These are phyloP conservation scores for Lepidurus couesii DNA, from an alignment of 1,140 invertebrate genomes.

Conservation along the genomic window DNA sequence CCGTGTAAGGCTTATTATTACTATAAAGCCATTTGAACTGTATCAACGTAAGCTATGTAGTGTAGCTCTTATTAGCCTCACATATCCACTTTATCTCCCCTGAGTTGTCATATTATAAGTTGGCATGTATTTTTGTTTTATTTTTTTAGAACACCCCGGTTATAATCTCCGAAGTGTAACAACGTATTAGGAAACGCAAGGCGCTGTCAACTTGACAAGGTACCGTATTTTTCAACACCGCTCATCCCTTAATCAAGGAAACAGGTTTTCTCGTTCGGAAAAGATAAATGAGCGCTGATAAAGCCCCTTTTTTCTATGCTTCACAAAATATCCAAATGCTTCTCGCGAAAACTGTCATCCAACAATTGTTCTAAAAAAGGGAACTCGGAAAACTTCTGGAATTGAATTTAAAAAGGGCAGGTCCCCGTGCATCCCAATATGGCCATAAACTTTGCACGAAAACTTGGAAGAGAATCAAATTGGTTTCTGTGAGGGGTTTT, in stretches of 20 bases:
- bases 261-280: not conserved
- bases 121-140: not conserved
- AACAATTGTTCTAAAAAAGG: not conserved
- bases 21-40: too few species aligned
- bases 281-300: not conserved
- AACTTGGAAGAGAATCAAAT: conserved; percentile 5
- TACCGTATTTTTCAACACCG: not conserved
- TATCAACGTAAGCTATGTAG: too few species aligned
- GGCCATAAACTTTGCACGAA: not conserved
- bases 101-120: too few species aligned
- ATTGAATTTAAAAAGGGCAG: not conserved
- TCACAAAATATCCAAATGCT: not conserved
- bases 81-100: too few species aligned
- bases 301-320: not conserved
- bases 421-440: not conserved
- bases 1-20: too few species aligned
- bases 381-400: not conserved
- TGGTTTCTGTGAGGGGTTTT: not conserved
- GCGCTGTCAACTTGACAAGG: not conserved
- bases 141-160: not conserved
- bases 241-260: not conserved
- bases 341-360: not conserved
- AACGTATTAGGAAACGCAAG: not conserved
- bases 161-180: not conserved
- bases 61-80: too few species aligned